Conservation (phyloP, 2,888 invertebrate genomes). For the Plutella xylostella region DNA sequence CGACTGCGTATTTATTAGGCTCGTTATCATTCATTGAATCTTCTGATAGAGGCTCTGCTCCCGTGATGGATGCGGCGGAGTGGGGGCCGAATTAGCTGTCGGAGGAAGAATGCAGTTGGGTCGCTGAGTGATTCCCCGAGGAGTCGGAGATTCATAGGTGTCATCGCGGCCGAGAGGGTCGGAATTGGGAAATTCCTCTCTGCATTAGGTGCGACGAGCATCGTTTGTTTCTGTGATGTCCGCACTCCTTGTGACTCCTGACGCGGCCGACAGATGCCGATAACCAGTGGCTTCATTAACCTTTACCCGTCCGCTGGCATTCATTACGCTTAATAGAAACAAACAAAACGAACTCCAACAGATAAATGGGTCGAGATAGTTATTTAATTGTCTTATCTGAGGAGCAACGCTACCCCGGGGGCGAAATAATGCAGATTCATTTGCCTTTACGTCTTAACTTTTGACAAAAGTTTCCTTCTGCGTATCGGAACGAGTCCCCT, state of each 20-base stretch:
- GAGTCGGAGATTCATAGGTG: slow-evolving; percentile 48
- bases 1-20: slow-evolving; percentile 65
- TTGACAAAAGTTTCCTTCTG: slow-evolving; percentile 49
- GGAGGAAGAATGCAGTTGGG: slow-evolving; percentile 58
- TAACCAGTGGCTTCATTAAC: slow-evolving; percentile 52
- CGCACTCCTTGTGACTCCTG: not conserved
- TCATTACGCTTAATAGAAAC: slow-evolving; percentile 63
- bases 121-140: slow-evolving; percentile 49
- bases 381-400: slow-evolving; percentile 60
- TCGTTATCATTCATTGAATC: slow-evolving; percentile 70
- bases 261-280: slow-evolving; percentile 38
- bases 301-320: slow-evolving; percentile 47
- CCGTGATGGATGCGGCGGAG: slow-evolving; percentile 61
- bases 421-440: slow-evolving; percentile 52
- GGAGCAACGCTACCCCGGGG: slow-evolving; percentile 28
- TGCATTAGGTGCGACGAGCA: slow-evolving; percentile 38
- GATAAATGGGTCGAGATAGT: slow-evolving; percentile 60
- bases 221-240: too few relatives aligned
- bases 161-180: slow-evolving; percentile 42
- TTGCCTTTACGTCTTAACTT: slow-evolving; percentile 55
- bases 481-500: slow-evolving; percentile 32
- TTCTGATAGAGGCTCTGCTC: slow-evolving; percentile 47
- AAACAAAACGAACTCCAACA: slow-evolving; percentile 55
- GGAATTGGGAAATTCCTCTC: slow-evolving; percentile 55
- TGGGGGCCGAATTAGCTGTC: slow-evolving; percentile 63